Percentiles rank a stretch among this genome's conserved stretches.
phyloP scores from a whole-genome alignment of 2,797 vertebrate species.

The Rhabdomys pumilio region DNA sequence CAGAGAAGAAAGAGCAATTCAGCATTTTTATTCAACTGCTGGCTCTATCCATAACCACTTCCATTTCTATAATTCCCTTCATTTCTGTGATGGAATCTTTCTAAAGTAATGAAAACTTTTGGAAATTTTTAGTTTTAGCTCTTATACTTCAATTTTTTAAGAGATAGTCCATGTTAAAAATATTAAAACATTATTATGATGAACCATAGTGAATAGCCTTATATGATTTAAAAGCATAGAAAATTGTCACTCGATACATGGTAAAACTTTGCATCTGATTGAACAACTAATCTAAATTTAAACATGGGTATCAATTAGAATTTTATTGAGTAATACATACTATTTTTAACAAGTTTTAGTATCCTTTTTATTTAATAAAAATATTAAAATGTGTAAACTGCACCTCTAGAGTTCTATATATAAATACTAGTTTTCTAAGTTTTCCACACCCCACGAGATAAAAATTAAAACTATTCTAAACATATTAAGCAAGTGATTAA shows the following conservation, averaged over 20 bases:
- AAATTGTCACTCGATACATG: neutral
- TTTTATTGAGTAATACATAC: neutral
- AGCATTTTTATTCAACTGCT: neutral
- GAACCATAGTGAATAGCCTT: neutral
- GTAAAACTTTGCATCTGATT: neutral
- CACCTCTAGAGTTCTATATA: neutral
- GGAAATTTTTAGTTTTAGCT: neutral
- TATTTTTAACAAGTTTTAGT: neutral
- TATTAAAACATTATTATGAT: neutral
- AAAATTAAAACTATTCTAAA: neutral
- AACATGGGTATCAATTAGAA: neutral
- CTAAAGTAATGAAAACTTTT: neutral
- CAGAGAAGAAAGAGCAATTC: neutral
- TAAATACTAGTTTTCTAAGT: neutral
- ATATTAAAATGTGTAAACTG: neutral
- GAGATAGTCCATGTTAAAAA: neutral
- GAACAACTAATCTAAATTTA: neutral
- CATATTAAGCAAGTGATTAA: neutral
- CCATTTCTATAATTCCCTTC: neutral
- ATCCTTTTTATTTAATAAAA: neutral
- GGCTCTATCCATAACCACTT: neutral
- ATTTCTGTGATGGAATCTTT: neutral
- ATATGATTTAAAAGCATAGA: neutral
- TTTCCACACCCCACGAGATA: neutral
- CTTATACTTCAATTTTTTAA: neutral